Percentiles rank a stretch among this genome's conserved stretches.
phyloP scores from a whole-genome alignment of 2,113 vertebrate genomes.

The Podilymbus podiceps region DNA sequence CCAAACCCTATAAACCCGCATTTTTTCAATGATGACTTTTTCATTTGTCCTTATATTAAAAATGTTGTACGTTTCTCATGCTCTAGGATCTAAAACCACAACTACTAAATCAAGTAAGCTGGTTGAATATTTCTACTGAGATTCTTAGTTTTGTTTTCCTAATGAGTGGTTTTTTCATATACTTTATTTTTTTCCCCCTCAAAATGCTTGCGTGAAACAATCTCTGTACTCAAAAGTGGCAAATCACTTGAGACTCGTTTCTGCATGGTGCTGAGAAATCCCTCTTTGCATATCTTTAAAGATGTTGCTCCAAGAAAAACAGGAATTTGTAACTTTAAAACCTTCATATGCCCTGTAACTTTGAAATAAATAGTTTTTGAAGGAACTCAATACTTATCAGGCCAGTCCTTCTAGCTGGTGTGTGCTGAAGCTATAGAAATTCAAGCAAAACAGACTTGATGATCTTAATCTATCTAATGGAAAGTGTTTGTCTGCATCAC shows the following conservation, averaged over 20 bases:
- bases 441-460: not conserved
- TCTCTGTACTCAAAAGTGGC: not conserved
- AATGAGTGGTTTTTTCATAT: conserved; percentile 9
- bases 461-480: not conserved
- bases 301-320: conserved; percentile 29
- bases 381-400: not conserved
- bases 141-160: not conserved
- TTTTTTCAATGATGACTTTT: not conserved
- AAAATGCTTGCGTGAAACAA: conserved; percentile 33
- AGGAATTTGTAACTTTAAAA: conserved; percentile 16
- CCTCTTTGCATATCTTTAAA: conserved; percentile 40
- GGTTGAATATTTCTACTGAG: not conserved
- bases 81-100: not conserved
- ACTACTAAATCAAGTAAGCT: not conserved
- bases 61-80: not conserved
- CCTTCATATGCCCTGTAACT: conserved; percentile 1
- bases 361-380: conserved; percentile 28
- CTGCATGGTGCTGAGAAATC: conserved; percentile 39
- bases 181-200: not conserved
- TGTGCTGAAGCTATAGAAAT: not conserved
- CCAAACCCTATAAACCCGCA: not conserved
- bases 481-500: not conserved
- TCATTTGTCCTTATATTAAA: not conserved
- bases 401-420: not conserved
- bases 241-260: conserved; percentile 31